Percentiles rank a stretch among this genome's conserved stretches.
Evolutionary conservation across 2,888 invertebrate species (phyloP).

Genomic region (Pyralis farinalis): DNA sequence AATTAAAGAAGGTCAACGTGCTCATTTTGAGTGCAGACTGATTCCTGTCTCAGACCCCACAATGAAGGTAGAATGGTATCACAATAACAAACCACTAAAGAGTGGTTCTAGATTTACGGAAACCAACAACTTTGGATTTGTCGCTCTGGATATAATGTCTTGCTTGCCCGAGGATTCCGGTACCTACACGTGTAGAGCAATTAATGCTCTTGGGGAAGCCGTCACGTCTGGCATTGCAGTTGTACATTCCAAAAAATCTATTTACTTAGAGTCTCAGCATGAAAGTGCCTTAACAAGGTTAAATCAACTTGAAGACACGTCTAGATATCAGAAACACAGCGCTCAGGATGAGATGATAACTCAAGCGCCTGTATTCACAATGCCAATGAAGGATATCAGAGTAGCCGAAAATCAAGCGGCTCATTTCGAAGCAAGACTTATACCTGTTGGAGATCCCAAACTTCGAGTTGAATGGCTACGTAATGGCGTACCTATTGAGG

Average conservation of each 20-base stretch:
- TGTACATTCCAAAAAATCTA: slow-evolving; percentile 92
- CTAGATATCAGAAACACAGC: slow-evolving; percentile 86
- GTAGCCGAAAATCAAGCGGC: slow-evolving; percentile 95
- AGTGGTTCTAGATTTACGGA: slow-evolving; percentile 97
- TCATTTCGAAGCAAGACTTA: slow-evolving; percentile 95
- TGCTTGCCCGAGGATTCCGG: slow-evolving; percentile 98
- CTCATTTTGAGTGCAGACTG: slow-evolving; percentile 96
- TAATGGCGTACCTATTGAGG: slow-evolving; percentile 94
- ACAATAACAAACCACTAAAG: slow-evolving; percentile 93
- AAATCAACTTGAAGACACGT: slow-evolving; percentile 90
- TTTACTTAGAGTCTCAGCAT: slow-evolving; percentile 93
- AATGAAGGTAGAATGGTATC: slow-evolving; percentile 97
- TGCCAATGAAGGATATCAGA: slow-evolving; percentile 92
- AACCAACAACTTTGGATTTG: slow-evolving; percentile 98
- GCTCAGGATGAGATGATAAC: slow-evolving; percentile 89
- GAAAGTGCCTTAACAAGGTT: slow-evolving; percentile 91
- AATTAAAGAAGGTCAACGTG: slow-evolving; percentile 96
- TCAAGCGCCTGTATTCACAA: slow-evolving; percentile 95
- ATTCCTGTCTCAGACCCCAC: slow-evolving; percentile 97
- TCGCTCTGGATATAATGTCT: slow-evolving; percentile 97
- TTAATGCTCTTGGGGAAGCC: slow-evolving; percentile 95
- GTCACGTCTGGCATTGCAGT: slow-evolving; percentile 93
- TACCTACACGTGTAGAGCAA: slow-evolving; percentile 96
- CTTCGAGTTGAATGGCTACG: slow-evolving; percentile 96
- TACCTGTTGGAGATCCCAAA: slow-evolving; percentile 96